A percentile compares a stretch with the other conserved stretches of the same genome.
These are phyloP conservation scores for Protodeltote pygarga DNA, from an alignment of 2,888 invertebrate genomes.

Conservation along the genomic window DNA sequence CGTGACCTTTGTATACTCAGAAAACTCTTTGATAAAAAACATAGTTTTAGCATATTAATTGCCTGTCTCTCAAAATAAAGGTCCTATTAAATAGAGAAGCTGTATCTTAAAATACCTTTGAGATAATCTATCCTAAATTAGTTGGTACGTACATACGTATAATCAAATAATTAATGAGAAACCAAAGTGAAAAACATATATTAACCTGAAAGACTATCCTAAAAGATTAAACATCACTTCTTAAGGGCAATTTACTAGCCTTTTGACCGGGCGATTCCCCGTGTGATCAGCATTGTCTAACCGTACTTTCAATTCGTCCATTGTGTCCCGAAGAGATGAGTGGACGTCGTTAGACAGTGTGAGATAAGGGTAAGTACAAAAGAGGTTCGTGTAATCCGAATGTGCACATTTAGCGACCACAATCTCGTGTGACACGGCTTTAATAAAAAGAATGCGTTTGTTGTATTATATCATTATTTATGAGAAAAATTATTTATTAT, in stretches of 20 bases:
- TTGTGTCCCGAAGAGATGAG: slow-evolving; percentile 80
- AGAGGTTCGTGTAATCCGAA: slow-evolving; percentile 76
- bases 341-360: slow-evolving; percentile 81
- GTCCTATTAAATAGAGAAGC: too few relatives aligned
- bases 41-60: too few relatives aligned
- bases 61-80: too few relatives aligned
- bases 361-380: slow-evolving; percentile 82
- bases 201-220: slow-evolving; percentile 3
- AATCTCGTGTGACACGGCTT: slow-evolving; percentile 15
- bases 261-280: slow-evolving; percentile 66
- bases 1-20: too few relatives aligned
- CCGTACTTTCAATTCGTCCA: slow-evolving; percentile 81
- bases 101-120: too few relatives aligned
- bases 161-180: too few relatives aligned
- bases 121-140: too few relatives aligned
- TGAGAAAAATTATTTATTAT: too few relatives aligned
- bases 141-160: too few relatives aligned
- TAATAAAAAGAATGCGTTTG: too few relatives aligned
- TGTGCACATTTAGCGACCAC: slow-evolving; percentile 60
- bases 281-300: slow-evolving; percentile 78
- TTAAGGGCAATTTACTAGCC: slow-evolving; percentile 54
- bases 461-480: too few relatives aligned
- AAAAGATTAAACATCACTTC: slow-evolving; percentile 31
- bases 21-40: too few relatives aligned
- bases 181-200: neutral